These are phyloP conservation scores for Metacarcinus magister DNA, from an alignment of 2,888 invertebrate species.

Conservation along the genomic window DNA sequence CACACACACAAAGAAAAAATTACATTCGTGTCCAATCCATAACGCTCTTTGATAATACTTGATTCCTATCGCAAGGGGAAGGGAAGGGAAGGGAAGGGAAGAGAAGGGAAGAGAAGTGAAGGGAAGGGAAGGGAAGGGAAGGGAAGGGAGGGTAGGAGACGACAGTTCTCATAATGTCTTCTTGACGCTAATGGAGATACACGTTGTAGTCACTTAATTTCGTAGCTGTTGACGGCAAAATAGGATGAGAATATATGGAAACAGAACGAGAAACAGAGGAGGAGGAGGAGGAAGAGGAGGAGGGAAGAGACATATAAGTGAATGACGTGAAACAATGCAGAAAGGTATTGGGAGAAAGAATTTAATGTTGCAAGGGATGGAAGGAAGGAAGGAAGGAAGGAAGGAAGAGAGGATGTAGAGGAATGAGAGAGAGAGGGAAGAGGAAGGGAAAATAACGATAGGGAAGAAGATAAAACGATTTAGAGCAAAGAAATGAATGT, in stretches of 20 bases:
- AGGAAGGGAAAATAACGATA: not conserved
- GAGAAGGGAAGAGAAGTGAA: not conserved
- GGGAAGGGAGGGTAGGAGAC: not conserved
- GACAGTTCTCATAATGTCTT: not conserved
- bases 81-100: not conserved
- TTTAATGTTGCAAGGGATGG: not conserved
- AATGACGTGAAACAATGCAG: not conserved
- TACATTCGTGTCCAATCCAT: no score
- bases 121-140: not conserved
- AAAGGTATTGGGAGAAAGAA: not conserved
- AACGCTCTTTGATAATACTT: no score
- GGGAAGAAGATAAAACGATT: not conserved
- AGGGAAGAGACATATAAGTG: not conserved
- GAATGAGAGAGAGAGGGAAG: constrained; percentile 12
- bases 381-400: not conserved
- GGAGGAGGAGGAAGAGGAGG: not conserved
- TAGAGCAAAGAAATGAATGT: not conserved
- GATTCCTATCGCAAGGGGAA: not conserved
- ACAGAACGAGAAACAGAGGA: not conserved
- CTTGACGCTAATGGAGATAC: constrained; percentile 1
- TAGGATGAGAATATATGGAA: not conserved
- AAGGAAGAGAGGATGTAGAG: not conserved
- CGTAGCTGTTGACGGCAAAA: not conserved
- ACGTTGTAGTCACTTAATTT: not conserved
- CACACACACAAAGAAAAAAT: no score